Evolutionary conservation across 64 coral and sea anemone species (phyloP).

Genomic region (Exaiptasia diaphana): DNA sequence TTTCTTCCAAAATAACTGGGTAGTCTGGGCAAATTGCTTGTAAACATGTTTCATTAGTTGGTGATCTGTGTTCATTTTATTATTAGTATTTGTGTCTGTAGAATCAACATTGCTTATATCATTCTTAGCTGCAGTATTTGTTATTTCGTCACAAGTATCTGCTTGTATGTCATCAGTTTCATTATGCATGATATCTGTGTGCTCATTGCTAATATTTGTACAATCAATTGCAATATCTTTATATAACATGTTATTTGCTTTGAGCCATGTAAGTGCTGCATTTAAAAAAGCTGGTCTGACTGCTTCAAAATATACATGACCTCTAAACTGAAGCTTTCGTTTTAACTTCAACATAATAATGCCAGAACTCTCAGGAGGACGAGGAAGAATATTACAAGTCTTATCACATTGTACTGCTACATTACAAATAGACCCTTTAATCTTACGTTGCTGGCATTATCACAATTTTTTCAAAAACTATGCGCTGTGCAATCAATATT

Average conservation of each 20-base stretch:
- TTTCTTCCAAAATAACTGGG: not conserved
- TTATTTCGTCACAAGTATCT: no score
- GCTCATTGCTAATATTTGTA: conserved; percentile 5
- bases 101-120: not conserved
- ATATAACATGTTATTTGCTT: conserved; percentile 35
- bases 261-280: conserved; percentile 31
- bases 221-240: conserved; percentile 42
- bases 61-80: conserved; percentile 39
- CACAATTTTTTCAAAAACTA: conserved; percentile 50
- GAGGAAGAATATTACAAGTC: no score
- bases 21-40: conserved; percentile 38
- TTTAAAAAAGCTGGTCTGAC: conserved; percentile 30
- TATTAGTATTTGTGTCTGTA: not conserved
- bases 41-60: conserved; percentile 47
- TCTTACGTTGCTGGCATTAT: no score
- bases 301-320: conserved; percentile 36
- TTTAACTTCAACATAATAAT: conserved; percentile 18
- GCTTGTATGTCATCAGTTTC: no score
- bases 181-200: no score
- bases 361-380: no score
- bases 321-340: conserved; percentile 44
- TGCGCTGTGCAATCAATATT: conserved; percentile 42
- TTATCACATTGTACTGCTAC: no score
- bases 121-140: not conserved
- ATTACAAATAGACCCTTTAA: no score